Percentiles rank a stretch among this genome's conserved stretches.
Conservation (phyloP, 1,140 invertebrate species). For the Caenorhabditis remanei region DNA sequence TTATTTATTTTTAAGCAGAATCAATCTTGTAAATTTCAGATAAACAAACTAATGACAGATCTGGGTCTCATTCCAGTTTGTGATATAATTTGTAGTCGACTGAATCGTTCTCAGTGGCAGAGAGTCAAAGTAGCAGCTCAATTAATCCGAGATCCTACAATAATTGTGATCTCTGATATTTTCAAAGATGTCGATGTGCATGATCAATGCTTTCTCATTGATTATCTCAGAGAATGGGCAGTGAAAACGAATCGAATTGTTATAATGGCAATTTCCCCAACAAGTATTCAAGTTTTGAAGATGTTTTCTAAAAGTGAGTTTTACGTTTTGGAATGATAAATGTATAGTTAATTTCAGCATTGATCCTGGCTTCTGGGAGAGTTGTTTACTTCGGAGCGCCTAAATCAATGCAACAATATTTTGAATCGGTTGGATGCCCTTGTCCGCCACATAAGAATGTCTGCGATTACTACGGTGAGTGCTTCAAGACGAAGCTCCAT, state of each 20-base stretch:
- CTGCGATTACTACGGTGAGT: constrained; percentile 90
- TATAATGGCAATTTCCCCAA: constrained; percentile 91
- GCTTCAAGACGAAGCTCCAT: not conserved
- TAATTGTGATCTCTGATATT: constrained; percentile 89
- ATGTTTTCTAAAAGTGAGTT: constrained; percentile 84
- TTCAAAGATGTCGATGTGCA: constrained; percentile 94
- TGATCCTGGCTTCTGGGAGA: constrained; percentile 88
- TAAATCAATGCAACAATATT: constrained; percentile 91
- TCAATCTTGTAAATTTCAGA: not conserved
- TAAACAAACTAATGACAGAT: constrained; percentile 79
- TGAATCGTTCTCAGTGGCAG: constrained; percentile 88
- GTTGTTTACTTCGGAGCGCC: constrained; percentile 90
- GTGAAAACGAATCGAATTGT: constrained; percentile 82
- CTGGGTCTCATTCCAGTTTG: constrained; percentile 88
- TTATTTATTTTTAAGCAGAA: not conserved
- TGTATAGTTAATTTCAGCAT: constrained; percentile 79
- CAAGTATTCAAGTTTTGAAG: constrained; percentile 93
- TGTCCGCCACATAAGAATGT: constrained; percentile 96
- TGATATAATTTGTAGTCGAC: constrained; percentile 84
- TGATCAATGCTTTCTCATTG: constrained; percentile 93
- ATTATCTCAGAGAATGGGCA: constrained; percentile 93
- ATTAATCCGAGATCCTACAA: constrained; percentile 84
- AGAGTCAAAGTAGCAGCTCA: constrained; percentile 89
- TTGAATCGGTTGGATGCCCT: constrained; percentile 91
- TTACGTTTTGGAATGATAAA: not conserved